These are phyloP conservation scores for Arremon aurantiirostris DNA, from an alignment of 2,797 vertebrate genomes.

Conservation along the genomic window DNA sequence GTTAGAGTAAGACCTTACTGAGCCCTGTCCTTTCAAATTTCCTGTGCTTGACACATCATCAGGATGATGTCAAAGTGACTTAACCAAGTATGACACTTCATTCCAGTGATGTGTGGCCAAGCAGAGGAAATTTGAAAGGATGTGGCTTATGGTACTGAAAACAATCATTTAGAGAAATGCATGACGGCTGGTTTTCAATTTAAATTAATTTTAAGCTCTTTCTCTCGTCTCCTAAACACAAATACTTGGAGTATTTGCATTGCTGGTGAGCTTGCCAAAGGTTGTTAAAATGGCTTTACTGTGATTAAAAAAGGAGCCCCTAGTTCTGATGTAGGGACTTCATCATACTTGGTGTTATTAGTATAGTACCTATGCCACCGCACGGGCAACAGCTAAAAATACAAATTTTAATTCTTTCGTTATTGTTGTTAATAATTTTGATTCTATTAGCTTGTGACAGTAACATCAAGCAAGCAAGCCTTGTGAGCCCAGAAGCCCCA, in stretches of 20 bases:
- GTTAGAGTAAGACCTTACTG: constrained; percentile 34
- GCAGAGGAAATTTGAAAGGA: constrained; percentile 52
- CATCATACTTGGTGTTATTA: not conserved
- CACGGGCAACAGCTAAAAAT: not conserved
- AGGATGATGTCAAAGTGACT: constrained; percentile 39
- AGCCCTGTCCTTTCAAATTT: constrained; percentile 44
- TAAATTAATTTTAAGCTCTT: constrained; percentile 41
- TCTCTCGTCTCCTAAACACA: constrained; percentile 4
- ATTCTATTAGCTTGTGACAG: not conserved
- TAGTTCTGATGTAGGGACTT: not conserved
- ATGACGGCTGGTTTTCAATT: constrained; percentile 46
- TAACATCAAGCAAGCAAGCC: not conserved
- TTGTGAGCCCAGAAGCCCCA: not conserved
- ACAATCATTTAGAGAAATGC: constrained; percentile 42
- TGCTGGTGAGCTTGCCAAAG: constrained; percentile 9
- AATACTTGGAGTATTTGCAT: constrained; percentile 15
- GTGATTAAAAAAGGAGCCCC: not conserved
- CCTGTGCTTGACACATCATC: constrained; percentile 59
- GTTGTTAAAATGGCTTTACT: not conserved
- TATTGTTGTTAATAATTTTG: not conserved
- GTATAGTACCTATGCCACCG: not conserved
- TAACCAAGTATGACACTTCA: constrained; percentile 53
- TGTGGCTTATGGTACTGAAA: constrained; percentile 44
- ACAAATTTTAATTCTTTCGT: not conserved
- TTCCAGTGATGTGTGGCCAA: constrained; percentile 48